phyloP scores from a whole-genome alignment of 1,140 invertebrate species.

The Lepidostoma basale region DNA sequence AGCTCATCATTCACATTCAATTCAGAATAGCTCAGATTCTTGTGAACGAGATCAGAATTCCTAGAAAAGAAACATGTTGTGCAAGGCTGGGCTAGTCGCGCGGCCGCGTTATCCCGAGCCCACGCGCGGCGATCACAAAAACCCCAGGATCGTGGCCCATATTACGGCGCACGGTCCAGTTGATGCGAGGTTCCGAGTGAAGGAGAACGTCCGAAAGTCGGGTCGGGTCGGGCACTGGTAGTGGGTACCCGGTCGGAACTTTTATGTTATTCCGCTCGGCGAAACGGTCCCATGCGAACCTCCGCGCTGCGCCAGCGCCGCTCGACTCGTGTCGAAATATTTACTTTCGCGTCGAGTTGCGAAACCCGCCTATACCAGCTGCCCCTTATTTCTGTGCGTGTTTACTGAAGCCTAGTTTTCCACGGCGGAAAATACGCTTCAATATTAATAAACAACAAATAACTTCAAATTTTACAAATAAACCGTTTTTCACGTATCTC shows the following conservation, averaged over 20 bases:
- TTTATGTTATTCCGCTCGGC: background rate
- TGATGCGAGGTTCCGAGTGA: background rate
- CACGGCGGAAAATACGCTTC: too few species aligned
- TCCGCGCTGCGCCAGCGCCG: background rate
- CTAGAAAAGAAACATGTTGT: constrained; percentile 12
- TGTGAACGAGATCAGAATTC: background rate
- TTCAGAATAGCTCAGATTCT: too few species aligned
- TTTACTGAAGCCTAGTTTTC: too few species aligned
- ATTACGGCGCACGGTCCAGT: constrained; percentile 10
- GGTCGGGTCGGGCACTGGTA: background rate
- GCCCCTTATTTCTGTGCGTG: constrained; percentile 3
- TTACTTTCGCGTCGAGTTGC: constrained; percentile 21
- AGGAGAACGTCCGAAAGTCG: constrained; percentile 22
- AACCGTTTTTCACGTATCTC: too few species aligned
- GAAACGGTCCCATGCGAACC: background rate
- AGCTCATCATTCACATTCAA: background rate
- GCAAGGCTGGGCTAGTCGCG: background rate
- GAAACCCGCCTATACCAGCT: constrained; percentile 11
- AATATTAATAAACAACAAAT: too few species aligned
- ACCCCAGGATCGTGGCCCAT: constrained; percentile 13
- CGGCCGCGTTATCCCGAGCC: background rate
- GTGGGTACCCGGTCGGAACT: background rate
- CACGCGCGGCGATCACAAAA: background rate
- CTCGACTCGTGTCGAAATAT: constrained; percentile 14
- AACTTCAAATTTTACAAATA: too few species aligned